Evolutionary conservation across 2,797 vertebrate genomes (phyloP).

Genomic region (Graptemys geographica): DNA sequence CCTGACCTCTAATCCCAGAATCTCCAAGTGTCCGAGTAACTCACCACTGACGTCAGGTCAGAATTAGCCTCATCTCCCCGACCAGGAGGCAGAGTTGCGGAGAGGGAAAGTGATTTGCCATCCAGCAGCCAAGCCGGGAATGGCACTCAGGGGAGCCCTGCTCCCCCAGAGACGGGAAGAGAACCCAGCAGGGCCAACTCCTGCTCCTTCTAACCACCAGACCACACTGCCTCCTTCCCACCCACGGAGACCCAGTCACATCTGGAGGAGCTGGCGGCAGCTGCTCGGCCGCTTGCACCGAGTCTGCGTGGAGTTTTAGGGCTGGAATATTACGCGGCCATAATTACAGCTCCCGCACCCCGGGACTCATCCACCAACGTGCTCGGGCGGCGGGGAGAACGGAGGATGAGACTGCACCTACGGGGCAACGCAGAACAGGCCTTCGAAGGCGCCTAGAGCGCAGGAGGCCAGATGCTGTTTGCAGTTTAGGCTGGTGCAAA

Average conservation of each 20-base stretch:
- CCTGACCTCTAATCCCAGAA: neutral
- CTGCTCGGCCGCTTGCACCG: neutral
- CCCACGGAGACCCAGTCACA: neutral
- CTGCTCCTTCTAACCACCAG: neutral
- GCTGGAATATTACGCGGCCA: neutral
- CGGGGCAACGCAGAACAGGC: neutral
- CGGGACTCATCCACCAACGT: neutral
- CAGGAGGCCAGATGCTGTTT: neutral
- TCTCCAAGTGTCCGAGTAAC: neutral
- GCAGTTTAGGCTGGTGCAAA: neutral
- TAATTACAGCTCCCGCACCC: too few species aligned
- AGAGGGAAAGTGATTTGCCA: neutral
- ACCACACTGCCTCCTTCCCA: neutral
- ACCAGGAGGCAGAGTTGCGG: too few species aligned
- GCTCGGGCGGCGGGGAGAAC: neutral
- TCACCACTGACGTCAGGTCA: neutral
- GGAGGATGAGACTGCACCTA: too few species aligned
- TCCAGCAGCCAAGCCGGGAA: neutral
- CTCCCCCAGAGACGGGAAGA: neutral
- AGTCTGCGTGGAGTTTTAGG: fast-evolving
- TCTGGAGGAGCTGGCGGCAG: neutral
- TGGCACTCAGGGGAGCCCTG: neutral
- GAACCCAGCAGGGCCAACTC: neutral
- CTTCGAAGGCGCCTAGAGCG: neutral
- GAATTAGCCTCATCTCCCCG: neutral